Evolutionary conservation across 2,113 vertebrate genomes (phyloP).

Genomic region (Cyprinodon variegatus): DNA sequence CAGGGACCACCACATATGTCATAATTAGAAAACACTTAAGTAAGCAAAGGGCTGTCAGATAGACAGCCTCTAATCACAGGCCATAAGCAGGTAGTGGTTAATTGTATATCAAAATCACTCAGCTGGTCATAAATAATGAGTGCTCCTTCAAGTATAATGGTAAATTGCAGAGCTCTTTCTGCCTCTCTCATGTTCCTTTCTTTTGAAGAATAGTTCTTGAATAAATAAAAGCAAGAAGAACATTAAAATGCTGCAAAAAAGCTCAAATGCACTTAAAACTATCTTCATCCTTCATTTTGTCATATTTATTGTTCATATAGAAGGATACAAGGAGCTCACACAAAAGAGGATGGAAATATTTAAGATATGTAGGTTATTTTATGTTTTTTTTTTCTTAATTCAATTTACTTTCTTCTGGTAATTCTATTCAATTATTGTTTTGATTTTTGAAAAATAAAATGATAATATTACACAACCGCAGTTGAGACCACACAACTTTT

Average conservation of each 20-base stretch:
- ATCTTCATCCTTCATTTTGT: conserved; percentile 59
- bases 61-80: conserved; percentile 80
- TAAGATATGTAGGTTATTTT: not conserved
- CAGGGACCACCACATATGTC: conserved; percentile 90
- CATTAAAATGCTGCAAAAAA: conserved; percentile 65
- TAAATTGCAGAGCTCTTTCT: conserved; percentile 74
- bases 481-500: not conserved
- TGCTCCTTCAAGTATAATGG: conserved; percentile 72
- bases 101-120: conserved; percentile 85
- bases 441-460: conserved; percentile 5
- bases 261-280: conserved; percentile 65
- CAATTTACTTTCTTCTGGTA: conserved; percentile 15
- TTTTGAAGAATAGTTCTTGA: conserved; percentile 72
- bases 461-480: not conserved
- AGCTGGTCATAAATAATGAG: conserved; percentile 81
- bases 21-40: conserved; percentile 99
- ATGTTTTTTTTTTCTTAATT: not conserved
- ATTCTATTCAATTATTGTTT: conserved; percentile 11
- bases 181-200: conserved; percentile 51
- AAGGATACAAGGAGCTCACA: conserved; percentile 18
- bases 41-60: conserved; percentile 80
- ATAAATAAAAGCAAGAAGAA: conserved; percentile 70
- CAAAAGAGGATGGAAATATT: conserved; percentile 20
- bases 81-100: conserved; percentile 84
- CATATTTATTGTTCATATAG: conserved; percentile 43